Base-by-base conservation (phyloP, 2,797 vertebrate species). In the Setipinna tenuifilis region DNA sequence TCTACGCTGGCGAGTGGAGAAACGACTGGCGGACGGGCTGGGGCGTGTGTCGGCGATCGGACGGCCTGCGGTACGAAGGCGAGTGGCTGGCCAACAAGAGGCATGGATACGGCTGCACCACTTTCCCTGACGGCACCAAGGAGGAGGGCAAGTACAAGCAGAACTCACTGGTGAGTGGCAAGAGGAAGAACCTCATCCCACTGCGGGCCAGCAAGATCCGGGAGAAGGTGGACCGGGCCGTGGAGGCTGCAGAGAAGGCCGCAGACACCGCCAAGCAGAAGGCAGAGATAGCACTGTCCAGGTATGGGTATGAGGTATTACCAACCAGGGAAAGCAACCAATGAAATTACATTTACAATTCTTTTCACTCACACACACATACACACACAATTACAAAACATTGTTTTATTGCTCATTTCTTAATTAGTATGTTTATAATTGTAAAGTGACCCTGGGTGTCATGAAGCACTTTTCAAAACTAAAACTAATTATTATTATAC, bases 111-210 rank as follows among this genome's bases (percentile, higher is more conserved):
- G 98, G 98, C 68, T 99, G 98, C 95, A 98, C 98, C 94, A 99
- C 97, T 84, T 99, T 99, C 93, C 97, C 98, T 0, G 98, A 99
- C 0, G 98, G 98, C 91, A 99, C 97, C 90, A 98, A 98, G 91
- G 98, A 99, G 93, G 98, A 99, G 90, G 98, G 98, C 59, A 99
- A 99, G 93, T 99, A 99, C 95, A 99, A 99, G 92, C 98, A 98
- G 95, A 99, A 99, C 5, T 89, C 95, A 54, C 94, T 99, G 83
- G 98, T 99, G 89, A 98, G 98, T 16, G 98, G 98, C 83, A 99
- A 99, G 90, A 96, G 98, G 91, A 99, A 99, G 95, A 99, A 98
- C 93, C 96, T 99, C 84, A 98, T 99, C 93, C 98, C 98, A 0
- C 95, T 99, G 93, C 94, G 98, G 46, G 97, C 97, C 93, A 99